These are phyloP conservation scores for Salpingus planirostris DNA, from an alignment of 2,888 invertebrate genomes.

Conservation along the genomic window DNA sequence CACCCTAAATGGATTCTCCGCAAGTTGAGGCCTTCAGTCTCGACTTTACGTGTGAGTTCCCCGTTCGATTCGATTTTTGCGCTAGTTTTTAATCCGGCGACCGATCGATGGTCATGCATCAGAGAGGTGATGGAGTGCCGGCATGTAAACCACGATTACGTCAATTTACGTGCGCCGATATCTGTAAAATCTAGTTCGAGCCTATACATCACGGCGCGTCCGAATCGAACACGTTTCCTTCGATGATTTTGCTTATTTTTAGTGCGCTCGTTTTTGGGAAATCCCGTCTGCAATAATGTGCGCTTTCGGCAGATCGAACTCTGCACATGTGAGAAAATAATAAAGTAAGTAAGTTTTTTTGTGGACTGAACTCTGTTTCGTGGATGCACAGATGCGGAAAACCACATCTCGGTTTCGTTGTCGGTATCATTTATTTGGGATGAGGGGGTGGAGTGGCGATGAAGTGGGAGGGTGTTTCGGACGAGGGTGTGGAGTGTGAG, in stretches of 20 bases:
- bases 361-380: slow-evolving; percentile 1
- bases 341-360: neutral
- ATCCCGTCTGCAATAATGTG: too few species aligned
- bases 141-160: slow-evolving; percentile 16
- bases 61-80: too few species aligned
- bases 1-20: too few species aligned
- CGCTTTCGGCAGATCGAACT: too few species aligned
- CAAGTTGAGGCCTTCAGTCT: too few species aligned
- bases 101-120: slow-evolving; percentile 16
- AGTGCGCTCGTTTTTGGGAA: neutral
- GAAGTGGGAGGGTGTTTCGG: slow-evolving; percentile 8
- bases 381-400: slow-evolving; percentile 12
- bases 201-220: slow-evolving; percentile 6
- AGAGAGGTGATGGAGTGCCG: slow-evolving; percentile 18
- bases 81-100: too few species aligned
- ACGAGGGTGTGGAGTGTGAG: slow-evolving; percentile 17
- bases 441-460: too few species aligned
- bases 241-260: neutral
- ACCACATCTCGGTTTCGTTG: slow-evolving; percentile 14
- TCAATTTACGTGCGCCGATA: slow-evolving; percentile 14
- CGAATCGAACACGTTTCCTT: neutral
- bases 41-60: too few species aligned
- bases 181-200: slow-evolving; percentile 4
- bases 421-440: slow-evolving; percentile 18
- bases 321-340: neutral